These are phyloP conservation scores for Thaumatotibia leucotreta DNA, from an alignment of 1,140 invertebrate species.

Conservation along the genomic window DNA sequence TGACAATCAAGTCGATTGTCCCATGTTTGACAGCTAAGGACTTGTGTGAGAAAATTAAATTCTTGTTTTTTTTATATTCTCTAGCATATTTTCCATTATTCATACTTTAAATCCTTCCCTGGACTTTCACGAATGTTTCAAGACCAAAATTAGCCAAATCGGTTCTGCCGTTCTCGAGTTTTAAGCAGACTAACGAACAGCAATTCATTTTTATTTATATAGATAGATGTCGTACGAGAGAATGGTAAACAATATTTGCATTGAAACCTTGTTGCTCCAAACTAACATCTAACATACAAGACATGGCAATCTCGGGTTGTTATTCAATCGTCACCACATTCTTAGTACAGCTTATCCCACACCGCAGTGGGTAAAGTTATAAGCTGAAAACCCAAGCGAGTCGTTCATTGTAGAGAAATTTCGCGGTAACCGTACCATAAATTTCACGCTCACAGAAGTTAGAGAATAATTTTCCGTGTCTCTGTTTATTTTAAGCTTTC, in stretches of 20 bases:
- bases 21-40: too few relatives aligned
- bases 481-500: conserved; percentile 62
- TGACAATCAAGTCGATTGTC: too few relatives aligned
- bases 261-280: not conserved
- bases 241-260: too few relatives aligned
- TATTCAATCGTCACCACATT: conserved; percentile 4
- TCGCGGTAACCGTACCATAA: conserved; percentile 67
- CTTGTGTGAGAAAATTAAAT: too few relatives aligned
- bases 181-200: not conserved
- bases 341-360: conserved; percentile 33
- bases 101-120: too few relatives aligned
- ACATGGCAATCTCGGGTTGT: not conserved
- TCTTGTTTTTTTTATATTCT: too few relatives aligned
- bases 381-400: conserved; percentile 59
- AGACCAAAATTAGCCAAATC: too few relatives aligned
- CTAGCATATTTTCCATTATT: too few relatives aligned
- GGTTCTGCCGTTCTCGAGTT: too few relatives aligned
- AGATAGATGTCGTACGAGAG: too few relatives aligned
- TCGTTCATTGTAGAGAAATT: conserved; percentile 65
- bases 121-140: too few relatives aligned
- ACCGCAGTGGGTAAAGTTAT: conserved; percentile 50
- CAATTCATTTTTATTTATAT: too few relatives aligned
- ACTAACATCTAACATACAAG: not conserved
- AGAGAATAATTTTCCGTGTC: conserved; percentile 67
- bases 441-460: conserved; percentile 63